Evolutionary conservation across 2,888 invertebrate genomes (phyloP).

Genomic region (Orthosia gothica): DNA sequence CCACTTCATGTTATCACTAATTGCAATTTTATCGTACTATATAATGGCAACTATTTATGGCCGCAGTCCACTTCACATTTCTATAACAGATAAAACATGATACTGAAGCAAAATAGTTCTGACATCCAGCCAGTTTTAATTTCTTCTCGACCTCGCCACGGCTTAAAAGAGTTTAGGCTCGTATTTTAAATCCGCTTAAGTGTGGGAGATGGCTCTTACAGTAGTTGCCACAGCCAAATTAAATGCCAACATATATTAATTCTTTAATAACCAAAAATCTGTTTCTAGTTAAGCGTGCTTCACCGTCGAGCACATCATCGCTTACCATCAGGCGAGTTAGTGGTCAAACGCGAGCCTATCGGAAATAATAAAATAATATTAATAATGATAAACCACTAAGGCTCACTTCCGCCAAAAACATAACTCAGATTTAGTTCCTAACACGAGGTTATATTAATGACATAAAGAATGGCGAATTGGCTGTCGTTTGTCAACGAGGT

Average conservation of each 20-base stretch:
- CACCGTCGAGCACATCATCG: too few species aligned
- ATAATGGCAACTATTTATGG: background rate
- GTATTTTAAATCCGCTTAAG: background rate
- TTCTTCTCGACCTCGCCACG: background rate
- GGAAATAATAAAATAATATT: too few species aligned
- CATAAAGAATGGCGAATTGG: background rate
- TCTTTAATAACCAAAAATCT: background rate
- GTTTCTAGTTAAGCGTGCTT: too few species aligned
- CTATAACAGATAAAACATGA: background rate
- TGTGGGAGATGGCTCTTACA: background rate
- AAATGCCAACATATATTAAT: slow-evolving; percentile 15
- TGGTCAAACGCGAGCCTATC: too few species aligned
- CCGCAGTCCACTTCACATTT: background rate
- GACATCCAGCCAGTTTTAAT: background rate
- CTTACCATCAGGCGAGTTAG: too few species aligned
- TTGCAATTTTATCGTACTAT: background rate
- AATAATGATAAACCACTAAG: too few species aligned
- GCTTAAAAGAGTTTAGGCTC: background rate
- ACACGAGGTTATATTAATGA: too few species aligned
- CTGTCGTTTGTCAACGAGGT: background rate
- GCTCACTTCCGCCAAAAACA: too few species aligned
- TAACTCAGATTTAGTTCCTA: too few species aligned
- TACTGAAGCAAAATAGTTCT: slow-evolving; percentile 3
- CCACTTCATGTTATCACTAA: background rate
- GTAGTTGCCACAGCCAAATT: background rate